phyloP scores from a whole-genome alignment of 2,888 invertebrate genomes.

The Vannuccia rotundouncinata region DNA sequence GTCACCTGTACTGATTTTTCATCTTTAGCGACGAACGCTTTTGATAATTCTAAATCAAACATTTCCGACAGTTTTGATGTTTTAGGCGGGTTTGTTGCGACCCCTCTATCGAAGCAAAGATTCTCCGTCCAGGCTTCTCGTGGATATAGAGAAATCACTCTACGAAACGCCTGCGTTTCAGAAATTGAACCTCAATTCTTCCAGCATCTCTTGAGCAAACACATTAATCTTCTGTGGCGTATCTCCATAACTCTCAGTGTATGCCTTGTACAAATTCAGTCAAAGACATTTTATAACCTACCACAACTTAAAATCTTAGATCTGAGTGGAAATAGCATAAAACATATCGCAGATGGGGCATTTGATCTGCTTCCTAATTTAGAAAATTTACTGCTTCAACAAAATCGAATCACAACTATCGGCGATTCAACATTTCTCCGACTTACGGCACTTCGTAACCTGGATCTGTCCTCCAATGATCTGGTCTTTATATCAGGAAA shows the following conservation, averaged over 20 bases:
- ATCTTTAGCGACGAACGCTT: background rate
- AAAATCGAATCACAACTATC: background rate
- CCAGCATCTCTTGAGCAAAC: background rate
- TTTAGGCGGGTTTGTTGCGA: background rate
- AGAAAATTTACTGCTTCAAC: background rate
- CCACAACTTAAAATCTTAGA: background rate
- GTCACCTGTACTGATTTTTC: background rate
- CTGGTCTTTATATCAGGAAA: background rate
- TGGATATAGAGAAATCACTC: background rate
- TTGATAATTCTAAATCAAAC: background rate
- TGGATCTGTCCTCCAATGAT: background rate
- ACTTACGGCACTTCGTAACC: background rate
- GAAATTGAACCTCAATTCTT: background rate
- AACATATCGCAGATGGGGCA: background rate
- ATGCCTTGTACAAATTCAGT: background rate
- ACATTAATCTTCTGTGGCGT: background rate
- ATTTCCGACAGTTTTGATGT: background rate
- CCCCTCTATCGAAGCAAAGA: background rate
- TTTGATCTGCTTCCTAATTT: background rate
- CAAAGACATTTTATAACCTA: background rate
- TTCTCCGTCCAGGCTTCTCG: background rate
- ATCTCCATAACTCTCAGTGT: background rate
- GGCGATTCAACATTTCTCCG: background rate
- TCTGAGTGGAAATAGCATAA: background rate
- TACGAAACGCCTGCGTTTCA: background rate